Base-by-base conservation (phyloP, 1,140 invertebrate species). In the Drosophila sechellia region DNA sequence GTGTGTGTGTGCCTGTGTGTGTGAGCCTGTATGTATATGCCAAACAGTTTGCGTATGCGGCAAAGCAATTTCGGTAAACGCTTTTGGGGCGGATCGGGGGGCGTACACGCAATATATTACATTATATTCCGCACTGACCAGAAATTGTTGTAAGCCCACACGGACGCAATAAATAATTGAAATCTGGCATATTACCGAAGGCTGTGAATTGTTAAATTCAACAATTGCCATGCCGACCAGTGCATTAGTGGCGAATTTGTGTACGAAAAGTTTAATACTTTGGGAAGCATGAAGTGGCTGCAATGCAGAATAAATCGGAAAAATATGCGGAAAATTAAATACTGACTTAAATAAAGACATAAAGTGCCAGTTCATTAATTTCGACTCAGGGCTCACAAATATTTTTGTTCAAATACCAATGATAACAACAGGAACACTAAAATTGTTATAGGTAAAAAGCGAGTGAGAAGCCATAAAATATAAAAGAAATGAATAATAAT, bases 81-180 rank as follows among this genome's bases (percentile, higher is more conserved):
- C 59, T 75, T 42, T 65, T 52, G 48, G 61, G 54, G 63, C 54
- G 46, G 69, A 54, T 43, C 27, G 27, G 42, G 60, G 70, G 79
- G 63, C 70, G 83, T 79, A 86, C 79, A 81, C 56, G 81, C 55
- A 76, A 86, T 86, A 81, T 79, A 80, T 81, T 81, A 64, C 53
- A 54, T 72, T 58, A 31, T 69, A 27, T 45, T 60, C 60, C 57
- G 39, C 46, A 60, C 58, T 77, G 59, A 74, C 77, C 60, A 58
- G 56, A 77, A 63, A 59, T 39, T 49, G 59, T 49, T 55, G 58
- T 46, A 70, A 56, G 27, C 54, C 37, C 22, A 25, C 27, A 27
- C 34, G 49, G 17, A 10, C 25, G 45, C 45, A 65, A 75, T 87
- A 87, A 75, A 81, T 71, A 70, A 78, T 74, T 77, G n/a, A 50